phyloP scores from a whole-genome alignment of 1,140 invertebrate species.

The Drosophila arizonae region DNA sequence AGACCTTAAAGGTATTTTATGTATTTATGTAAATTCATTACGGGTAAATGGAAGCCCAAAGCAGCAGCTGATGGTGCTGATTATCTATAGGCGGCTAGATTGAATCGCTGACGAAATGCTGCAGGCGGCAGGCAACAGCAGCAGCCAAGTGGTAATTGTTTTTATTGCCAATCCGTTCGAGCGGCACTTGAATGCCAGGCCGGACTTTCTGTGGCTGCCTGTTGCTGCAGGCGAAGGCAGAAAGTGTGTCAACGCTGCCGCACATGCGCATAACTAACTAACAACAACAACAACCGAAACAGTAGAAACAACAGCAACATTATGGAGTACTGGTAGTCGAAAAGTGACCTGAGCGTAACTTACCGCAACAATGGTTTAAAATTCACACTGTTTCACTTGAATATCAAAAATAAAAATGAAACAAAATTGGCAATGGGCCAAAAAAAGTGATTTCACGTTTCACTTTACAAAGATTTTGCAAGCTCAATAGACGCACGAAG shows the following conservation, averaged over 20 bases:
- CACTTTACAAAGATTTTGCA: constrained; percentile 56
- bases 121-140: constrained; percentile 26
- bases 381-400: constrained; percentile 39
- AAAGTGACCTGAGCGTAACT: constrained; percentile 57
- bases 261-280: constrained; percentile 61
- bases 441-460: constrained; percentile 59
- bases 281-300: constrained; percentile 41
- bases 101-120: constrained; percentile 68
- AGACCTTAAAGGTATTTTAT: neutral
- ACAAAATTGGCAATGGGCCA: constrained; percentile 35
- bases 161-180: constrained; percentile 66
- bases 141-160: constrained; percentile 72
- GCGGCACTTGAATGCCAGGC: constrained; percentile 46
- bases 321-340: constrained; percentile 3
- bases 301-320: constrained; percentile 2
- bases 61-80: constrained; percentile 36
- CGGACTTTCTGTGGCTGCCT: constrained; percentile 37
- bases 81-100: constrained; percentile 49
- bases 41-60: neutral
- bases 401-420: constrained; percentile 31
- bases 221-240: constrained; percentile 58
- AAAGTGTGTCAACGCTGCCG: constrained; percentile 75
- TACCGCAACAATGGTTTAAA: constrained; percentile 58
- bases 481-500: constrained; percentile 28
- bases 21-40: constrained; percentile 10